These are phyloP conservation scores for Ciona savignyi DNA, from an alignment of 23 tunicate species.

Conservation along the genomic window DNA sequence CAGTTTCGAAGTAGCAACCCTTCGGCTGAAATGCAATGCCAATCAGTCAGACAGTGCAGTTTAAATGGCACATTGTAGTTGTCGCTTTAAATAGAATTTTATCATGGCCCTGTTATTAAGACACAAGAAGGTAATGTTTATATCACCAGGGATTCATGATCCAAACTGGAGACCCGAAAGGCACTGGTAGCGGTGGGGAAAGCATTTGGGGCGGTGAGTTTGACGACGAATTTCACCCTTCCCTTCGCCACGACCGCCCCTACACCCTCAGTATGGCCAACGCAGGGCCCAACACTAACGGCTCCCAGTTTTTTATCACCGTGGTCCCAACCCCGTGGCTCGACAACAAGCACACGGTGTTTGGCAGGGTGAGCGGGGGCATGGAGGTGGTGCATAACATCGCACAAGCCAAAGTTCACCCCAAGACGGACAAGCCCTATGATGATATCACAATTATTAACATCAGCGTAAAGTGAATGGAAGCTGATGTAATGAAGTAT, in stretches of 20 bases:
- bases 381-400: slow-evolving; percentile 94
- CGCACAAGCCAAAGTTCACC: slow-evolving; percentile 52
- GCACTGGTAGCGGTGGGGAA: slow-evolving; percentile 94
- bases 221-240: slow-evolving; percentile 93
- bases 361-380: slow-evolving; percentile 74
- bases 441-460: slow-evolving; percentile 82
- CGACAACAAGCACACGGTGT: slow-evolving; percentile 93
- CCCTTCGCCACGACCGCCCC: slow-evolving; percentile 72
- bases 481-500: too few relatives aligned
- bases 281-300: too few relatives aligned
- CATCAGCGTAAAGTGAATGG: slow-evolving; percentile 72
- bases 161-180: slow-evolving; percentile 90
- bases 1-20: too few relatives aligned
- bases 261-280: slow-evolving; percentile 89
- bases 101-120: too few relatives aligned
- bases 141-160: slow-evolving; percentile 92
- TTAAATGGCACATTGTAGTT: too few relatives aligned
- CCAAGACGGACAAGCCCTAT: slow-evolving; percentile 90
- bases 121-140: too few relatives aligned
- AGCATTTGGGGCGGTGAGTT: slow-evolving; percentile 97
- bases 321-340: slow-evolving; percentile 85
- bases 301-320: slow-evolving; percentile 91
- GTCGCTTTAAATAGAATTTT: too few relatives aligned
- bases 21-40: too few relatives aligned
- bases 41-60: too few relatives aligned